Conservation (phyloP, 2,113 vertebrate species). For the Mobula birostris region DNA sequence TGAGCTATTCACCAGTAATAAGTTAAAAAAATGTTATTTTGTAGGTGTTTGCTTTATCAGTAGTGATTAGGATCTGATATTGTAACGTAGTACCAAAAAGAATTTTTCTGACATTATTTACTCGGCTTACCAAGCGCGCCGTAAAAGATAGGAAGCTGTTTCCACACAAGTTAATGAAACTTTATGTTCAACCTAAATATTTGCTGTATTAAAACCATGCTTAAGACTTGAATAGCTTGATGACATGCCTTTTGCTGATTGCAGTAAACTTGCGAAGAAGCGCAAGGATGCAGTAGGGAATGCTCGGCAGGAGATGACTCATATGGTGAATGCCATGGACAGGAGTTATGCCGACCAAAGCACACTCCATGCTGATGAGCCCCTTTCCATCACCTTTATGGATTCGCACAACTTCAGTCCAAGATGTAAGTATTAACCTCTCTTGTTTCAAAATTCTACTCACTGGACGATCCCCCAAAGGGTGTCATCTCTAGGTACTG, state of each 20-base stretch:
- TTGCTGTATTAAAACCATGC: conserved; percentile 42
- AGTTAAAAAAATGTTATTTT: background rate
- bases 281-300: conserved; percentile 92
- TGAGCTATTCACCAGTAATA: background rate
- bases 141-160: background rate
- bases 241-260: conserved; percentile 50
- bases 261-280: conserved; percentile 96
- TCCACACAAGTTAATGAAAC: conserved; percentile 12
- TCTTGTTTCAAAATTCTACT: no score
- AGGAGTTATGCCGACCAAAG: conserved; percentile 94
- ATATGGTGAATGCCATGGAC: conserved; percentile 98
- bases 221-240: conserved; percentile 18
- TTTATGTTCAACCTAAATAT: conserved; percentile 2
- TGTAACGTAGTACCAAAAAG: no score
- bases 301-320: conserved; percentile 94
- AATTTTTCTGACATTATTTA: background rate
- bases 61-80: background rate
- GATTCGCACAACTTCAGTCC: conserved; percentile 94
- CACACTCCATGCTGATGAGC: conserved; percentile 89
- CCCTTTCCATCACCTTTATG: conserved; percentile 94
- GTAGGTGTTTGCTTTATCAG: background rate
- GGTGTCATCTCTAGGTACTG: no score
- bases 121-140: no score
- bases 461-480: no score
- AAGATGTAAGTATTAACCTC: conserved; percentile 77